Evolutionary conservation across 2,797 vertebrate species (phyloP).

Genomic region (Chiroxiphia lanceolata): DNA sequence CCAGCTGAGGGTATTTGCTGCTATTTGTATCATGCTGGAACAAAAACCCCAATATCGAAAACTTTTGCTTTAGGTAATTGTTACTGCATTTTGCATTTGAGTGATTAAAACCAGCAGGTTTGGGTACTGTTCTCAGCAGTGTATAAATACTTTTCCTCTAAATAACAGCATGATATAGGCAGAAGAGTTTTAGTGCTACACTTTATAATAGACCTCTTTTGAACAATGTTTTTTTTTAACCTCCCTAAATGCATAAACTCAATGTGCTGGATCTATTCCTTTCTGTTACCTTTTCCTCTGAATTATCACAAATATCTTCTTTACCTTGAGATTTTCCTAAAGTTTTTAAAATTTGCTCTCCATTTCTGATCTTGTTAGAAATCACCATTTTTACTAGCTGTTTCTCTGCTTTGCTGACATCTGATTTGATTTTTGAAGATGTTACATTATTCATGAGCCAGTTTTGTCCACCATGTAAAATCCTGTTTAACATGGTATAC

Average conservation of each 20-base stretch:
- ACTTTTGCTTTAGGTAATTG: conserved; percentile 12
- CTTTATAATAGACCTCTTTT: conserved; percentile 2
- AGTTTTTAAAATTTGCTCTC: not conserved
- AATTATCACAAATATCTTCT: conserved; percentile 19
- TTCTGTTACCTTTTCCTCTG: conserved; percentile 5
- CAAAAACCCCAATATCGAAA: not conserved
- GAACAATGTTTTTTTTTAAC: not conserved
- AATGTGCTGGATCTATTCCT: not conserved
- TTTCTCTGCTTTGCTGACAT: not conserved
- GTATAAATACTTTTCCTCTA: conserved; percentile 15
- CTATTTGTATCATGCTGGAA: conserved; percentile 12
- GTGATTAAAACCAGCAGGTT: conserved; percentile 24
- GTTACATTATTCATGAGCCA: conserved; percentile 2
- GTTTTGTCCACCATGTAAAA: not conserved
- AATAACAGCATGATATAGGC: conserved; percentile 10
- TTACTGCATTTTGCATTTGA: not conserved
- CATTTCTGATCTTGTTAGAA: not conserved
- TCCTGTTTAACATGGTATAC: not conserved
- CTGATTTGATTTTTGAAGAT: conserved; percentile 37
- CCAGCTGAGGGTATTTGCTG: not conserved
- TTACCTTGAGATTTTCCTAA: not conserved
- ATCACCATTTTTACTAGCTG: not conserved
- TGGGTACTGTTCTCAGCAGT: not conserved
- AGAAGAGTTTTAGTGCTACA: not conserved
- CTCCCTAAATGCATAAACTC: not conserved